Evolutionary conservation across 2,113 vertebrate species (phyloP), one percentile per base, ranked within the genome.

Genomic region (Pterophyllum scalare): DNA sequence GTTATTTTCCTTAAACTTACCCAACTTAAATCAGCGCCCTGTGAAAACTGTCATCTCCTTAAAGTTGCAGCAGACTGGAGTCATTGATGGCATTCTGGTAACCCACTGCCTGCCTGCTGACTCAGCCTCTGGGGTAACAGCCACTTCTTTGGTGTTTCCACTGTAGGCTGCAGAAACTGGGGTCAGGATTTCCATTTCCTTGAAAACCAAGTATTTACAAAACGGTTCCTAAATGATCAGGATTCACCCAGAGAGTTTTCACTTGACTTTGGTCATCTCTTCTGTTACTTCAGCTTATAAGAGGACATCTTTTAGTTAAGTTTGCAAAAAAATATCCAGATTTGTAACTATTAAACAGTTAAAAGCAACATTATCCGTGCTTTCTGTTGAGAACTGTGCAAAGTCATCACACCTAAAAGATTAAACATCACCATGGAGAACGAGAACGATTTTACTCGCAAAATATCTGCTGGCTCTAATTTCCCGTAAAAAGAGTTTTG

Each of bases 371-470:
- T 31, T 72, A 15, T 72, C 0, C 28, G 24, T 24, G 13, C 12
- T 49, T 20, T 70, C 1, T 72, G 31, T 26, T 12, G 26, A 24
- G 1, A 46, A 28, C 7, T 49, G 40, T 70, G 65, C 15, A 31
- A 28, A 52, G 24, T 20, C 40, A 38, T 70, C 43, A 0, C 4
- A 0, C 28, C 24, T 70, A 1, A 57, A 57, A 10, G 20, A 54
- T 20, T 54, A 20, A 67, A 40, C 12, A 3, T 43, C 40, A 43
- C 40, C 40, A 43, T 13, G 40, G 40, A 43, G 40, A 13, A 3
- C 14, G 6, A 52, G 49, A 72, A n/a, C 20, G 11, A 72, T 20
- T 54, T 72, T 33, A 31, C 2, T 52, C 24, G 65, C 64, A 49
- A 52, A 6, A 70, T 28, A 70, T 52, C 17, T 31, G 10, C 52